Conservation (phyloP, 2,113 vertebrate genomes). For the Gasterosteus nipponicus region DNA sequence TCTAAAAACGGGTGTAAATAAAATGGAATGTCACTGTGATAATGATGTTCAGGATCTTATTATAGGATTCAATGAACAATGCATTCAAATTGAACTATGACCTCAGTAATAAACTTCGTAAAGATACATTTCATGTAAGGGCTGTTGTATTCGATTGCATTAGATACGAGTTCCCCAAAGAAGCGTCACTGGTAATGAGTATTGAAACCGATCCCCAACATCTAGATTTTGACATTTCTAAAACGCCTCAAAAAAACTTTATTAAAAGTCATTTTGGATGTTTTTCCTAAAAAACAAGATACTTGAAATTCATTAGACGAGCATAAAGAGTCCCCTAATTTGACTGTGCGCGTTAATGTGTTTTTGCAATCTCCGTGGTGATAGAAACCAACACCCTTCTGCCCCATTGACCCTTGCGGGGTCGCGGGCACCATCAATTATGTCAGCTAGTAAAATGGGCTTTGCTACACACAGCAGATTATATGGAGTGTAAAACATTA, state of each 20-base stretch:
- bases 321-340: neutral
- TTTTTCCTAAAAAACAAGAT: neutral
- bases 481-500: slow-evolving; percentile 98
- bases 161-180: neutral
- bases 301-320: neutral
- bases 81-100: too few species aligned
- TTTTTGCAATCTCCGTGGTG: slow-evolving; percentile 73
- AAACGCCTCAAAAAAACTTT: neutral
- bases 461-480: slow-evolving; percentile 87
- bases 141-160: neutral
- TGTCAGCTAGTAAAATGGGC: slow-evolving; percentile 83
- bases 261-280: neutral
- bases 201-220: neutral
- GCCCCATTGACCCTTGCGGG: slow-evolving; percentile 82
- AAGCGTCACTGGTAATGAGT: neutral
- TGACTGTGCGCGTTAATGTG: slow-evolving; percentile 17
- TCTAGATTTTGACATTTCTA: neutral
- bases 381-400: slow-evolving; percentile 85
- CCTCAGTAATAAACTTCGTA: neutral
- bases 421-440: slow-evolving; percentile 84
- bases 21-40: neutral
- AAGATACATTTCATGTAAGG: neutral
- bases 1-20: neutral
- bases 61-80: neutral
- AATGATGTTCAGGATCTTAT: neutral